Evolutionary conservation across 2,113 vertebrate species (phyloP), one percentile per base, ranked within the genome.

Genomic region (Pipra filicauda): DNA sequence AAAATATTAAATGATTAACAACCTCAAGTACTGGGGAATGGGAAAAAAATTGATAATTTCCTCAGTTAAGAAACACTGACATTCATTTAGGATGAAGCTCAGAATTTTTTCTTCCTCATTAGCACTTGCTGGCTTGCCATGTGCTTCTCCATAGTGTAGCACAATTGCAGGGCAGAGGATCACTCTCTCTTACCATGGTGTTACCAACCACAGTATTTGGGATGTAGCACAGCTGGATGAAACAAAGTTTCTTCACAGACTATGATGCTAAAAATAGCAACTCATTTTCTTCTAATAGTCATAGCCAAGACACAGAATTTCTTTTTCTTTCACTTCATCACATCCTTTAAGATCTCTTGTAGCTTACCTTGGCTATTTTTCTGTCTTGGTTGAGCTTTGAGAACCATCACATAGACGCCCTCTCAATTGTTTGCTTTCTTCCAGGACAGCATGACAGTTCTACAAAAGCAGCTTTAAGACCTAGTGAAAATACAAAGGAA

Each of bases 11-110:
- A 74, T 57, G 6, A 77, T 15, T 74, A 74, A 86, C 57, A 79
- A 5, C 15, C 22, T 41, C 20, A 17, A 0, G 0, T 76, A 39
- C 48, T 43, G 44, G 27, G 31, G 21, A 79, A n/a, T 13, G 7
- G 4, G 2, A 82, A 62, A 62, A 72, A 84, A 71, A 59, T 2
- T 35, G 35, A 33, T 51, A 3, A 43, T 55, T 83, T 72, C 6
- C 35, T 55, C 17, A 65, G 5, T 39, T 80, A 87, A 82, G 58
- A 75, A 70, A 80, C 14, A 33, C 26, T 41, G 23, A 52, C 18
- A 55, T 86, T 86, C 7, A 41, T 69, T 70, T 61, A 57, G 27
- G 41, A 39, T 48, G 27, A 73, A 84, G 24, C 41, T 71, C 9
- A 27, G 33, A 9, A 14, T 62, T 62, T 61, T 67, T 74, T 48